Evolutionary conservation across 2,797 vertebrate genomes (phyloP).

Genomic region (Falco concolor): DNA sequence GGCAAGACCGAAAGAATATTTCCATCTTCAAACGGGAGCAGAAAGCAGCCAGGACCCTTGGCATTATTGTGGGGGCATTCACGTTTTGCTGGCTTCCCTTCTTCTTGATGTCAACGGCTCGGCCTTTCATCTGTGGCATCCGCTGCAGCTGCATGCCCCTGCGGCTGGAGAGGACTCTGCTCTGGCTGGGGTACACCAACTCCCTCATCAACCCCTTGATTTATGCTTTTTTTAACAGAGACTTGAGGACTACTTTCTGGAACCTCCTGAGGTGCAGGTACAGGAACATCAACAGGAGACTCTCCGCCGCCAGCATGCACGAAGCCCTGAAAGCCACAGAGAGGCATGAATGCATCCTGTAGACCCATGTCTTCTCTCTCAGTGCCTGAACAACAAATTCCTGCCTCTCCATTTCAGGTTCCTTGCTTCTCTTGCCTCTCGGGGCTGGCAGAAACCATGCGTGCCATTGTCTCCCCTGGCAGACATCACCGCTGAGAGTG

Average conservation of each 20-base stretch:
- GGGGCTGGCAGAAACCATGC: neutral
- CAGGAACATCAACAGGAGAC: slow-evolving; percentile 76
- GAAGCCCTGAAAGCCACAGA: slow-evolving; percentile 76
- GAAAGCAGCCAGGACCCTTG: slow-evolving; percentile 74
- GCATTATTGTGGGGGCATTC: slow-evolving; percentile 74
- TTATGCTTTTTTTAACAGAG: slow-evolving; percentile 88
- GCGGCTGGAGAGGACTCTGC: slow-evolving; percentile 75
- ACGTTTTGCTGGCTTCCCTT: slow-evolving; percentile 76
- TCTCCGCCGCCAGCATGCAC: slow-evolving; percentile 75
- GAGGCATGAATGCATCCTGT: slow-evolving; percentile 71
- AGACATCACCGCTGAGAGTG: neutral
- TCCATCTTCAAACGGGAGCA: slow-evolving; percentile 78
- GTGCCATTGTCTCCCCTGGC: neutral
- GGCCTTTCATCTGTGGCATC: slow-evolving; percentile 74
- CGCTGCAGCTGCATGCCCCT: slow-evolving; percentile 72
- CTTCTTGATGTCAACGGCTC: slow-evolving; percentile 73
- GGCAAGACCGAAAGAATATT: slow-evolving; percentile 73
- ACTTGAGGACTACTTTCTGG: slow-evolving; percentile 84
- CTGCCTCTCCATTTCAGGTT: slow-evolving; percentile 22
- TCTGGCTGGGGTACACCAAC: slow-evolving; percentile 91
- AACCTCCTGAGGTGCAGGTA: slow-evolving; percentile 74
- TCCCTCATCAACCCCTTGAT: slow-evolving; percentile 89
- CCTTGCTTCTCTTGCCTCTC: neutral
- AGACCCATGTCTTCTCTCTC: neutral
- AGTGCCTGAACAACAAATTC: neutral